Conservation (phyloP, 2,113 vertebrate species). For the Spilogale gracilis region DNA sequence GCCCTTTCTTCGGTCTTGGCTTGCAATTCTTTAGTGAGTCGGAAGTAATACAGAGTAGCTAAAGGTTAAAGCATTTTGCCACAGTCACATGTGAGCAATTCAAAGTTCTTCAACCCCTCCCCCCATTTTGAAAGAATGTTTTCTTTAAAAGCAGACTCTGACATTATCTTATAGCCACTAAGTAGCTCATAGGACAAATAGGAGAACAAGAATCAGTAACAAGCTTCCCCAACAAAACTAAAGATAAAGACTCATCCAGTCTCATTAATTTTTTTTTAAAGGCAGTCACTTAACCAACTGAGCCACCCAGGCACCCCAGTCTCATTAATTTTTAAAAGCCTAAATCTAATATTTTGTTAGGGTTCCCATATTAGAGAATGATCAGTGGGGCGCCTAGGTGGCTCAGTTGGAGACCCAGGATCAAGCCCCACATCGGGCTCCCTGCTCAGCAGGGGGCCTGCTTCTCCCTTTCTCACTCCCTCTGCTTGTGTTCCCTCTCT, state of each 20-base stretch:
- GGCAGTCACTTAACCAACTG: no score
- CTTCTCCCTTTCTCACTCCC: no score
- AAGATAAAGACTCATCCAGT: not conserved
- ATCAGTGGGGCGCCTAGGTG: no score
- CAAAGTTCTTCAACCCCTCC: conserved; percentile 26
- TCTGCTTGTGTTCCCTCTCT: no score
- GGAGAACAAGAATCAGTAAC: not conserved
- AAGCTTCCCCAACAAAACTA: not conserved
- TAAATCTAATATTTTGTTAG: not conserved
- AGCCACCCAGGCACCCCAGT: no score
- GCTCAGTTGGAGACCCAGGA: no score
- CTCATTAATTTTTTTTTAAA: not conserved
- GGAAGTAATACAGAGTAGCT: conserved; percentile 14
- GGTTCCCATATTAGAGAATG: not conserved
- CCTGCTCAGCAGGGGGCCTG: no score
- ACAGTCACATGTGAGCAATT: not conserved
- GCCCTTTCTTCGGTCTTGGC: not conserved
- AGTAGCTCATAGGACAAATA: not conserved
- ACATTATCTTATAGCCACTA: conserved; percentile 39
- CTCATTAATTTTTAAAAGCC: conserved; percentile 8
- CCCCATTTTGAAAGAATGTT: conserved; percentile 6
- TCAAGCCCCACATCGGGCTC: no score
- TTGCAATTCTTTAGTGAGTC: conserved; percentile 47
- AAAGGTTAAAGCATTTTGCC: conserved; percentile 59
- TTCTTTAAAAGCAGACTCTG: conserved; percentile 53